phyloP scores from a whole-genome alignment of 2,797 vertebrate species.

The Telmatherina bonti region DNA sequence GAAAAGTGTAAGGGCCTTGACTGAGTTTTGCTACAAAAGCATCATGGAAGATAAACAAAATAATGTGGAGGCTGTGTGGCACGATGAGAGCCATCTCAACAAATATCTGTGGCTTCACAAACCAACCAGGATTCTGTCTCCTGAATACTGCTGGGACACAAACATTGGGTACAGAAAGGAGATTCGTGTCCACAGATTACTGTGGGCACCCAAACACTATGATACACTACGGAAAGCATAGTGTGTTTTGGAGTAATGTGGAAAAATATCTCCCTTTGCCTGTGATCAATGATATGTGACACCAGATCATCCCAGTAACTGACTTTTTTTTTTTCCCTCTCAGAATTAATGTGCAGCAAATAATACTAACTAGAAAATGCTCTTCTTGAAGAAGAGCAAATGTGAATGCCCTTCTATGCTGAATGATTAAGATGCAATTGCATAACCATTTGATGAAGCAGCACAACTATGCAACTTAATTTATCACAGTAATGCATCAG shows the following conservation, averaged over 20 bases:
- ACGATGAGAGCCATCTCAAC: conserved; percentile 83
- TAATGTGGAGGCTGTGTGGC: conserved; percentile 79
- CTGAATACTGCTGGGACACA: conserved; percentile 81
- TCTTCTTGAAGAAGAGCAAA: too few relatives aligned
- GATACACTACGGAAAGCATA: conserved; percentile 36
- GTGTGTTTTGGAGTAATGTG: neutral
- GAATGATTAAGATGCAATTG: too few relatives aligned
- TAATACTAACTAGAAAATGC: too few relatives aligned
- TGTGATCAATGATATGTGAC: neutral
- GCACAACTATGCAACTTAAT: too few relatives aligned
- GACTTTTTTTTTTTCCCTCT: too few relatives aligned
- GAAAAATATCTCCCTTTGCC: neutral
- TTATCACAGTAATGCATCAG: too few relatives aligned
- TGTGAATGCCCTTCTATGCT: too few relatives aligned
- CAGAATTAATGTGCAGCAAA: too few relatives aligned
- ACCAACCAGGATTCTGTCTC: conserved; percentile 79
- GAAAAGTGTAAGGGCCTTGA: conserved; percentile 62
- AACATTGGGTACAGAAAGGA: conserved; percentile 52
- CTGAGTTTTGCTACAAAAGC: conserved; percentile 65
- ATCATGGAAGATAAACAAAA: conserved; percentile 78
- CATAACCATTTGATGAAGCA: too few relatives aligned
- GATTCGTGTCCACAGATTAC: conserved; percentile 67
- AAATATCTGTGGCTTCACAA: conserved; percentile 79
- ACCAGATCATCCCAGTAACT: neutral
- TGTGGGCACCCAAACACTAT: conserved; percentile 82